These are phyloP conservation scores for Nibea albiflora DNA, from an alignment of 2,113 vertebrate species.

Conservation along the genomic window DNA sequence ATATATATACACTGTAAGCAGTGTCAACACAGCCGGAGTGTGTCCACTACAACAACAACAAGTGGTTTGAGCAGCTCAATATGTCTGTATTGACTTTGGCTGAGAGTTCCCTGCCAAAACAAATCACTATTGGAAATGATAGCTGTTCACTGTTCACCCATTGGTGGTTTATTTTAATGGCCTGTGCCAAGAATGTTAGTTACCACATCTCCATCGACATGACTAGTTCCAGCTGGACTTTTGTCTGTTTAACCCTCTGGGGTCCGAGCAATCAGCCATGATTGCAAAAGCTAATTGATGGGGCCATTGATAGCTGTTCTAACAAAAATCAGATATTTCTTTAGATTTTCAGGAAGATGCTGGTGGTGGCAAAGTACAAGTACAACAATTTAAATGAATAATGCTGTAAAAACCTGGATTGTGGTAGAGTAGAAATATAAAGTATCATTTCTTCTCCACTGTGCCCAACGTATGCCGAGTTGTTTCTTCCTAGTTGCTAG, in stretches of 20 bases:
- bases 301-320: no score
- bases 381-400: no score
- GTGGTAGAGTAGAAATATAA: no score
- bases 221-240: conserved; percentile 16
- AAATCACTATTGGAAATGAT: conserved; percentile 23
- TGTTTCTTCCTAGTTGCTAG: conserved; percentile 44
- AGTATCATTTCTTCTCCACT: neutral
- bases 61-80: conserved; percentile 10
- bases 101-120: conserved; percentile 9
- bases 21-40: neutral
- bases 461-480: neutral
- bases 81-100: conserved; percentile 38
- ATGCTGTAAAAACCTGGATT: no score
- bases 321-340: conserved; percentile 22
- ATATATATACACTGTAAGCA: neutral
- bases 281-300: no score
- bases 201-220: conserved; percentile 22
- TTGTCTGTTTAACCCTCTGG: conserved; percentile 13
- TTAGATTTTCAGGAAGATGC: conserved; percentile 10
- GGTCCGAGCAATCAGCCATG: no score
- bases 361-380: neutral
- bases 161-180: conserved; percentile 45
- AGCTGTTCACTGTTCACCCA: conserved; percentile 3
- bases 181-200: conserved; percentile 42
- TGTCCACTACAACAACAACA: conserved; percentile 5